Conservation (phyloP, 2,888 invertebrate genomes). For the Morinoia aosen region DNA sequence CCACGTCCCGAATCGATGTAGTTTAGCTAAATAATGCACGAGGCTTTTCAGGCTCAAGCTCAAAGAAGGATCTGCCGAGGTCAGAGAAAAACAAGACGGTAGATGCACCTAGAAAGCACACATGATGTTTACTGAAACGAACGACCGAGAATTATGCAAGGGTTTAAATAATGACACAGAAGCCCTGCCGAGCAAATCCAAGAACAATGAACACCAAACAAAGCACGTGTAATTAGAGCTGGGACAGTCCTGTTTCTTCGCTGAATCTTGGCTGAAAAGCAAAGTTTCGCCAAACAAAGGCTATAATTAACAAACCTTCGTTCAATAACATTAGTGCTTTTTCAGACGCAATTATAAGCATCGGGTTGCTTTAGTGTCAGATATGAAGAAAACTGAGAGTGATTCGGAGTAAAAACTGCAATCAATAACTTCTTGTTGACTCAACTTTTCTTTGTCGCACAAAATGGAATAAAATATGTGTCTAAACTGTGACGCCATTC, state of each 20-base stretch:
- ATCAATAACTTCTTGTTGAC: no score
- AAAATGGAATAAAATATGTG: no score
- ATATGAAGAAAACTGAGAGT: background rate
- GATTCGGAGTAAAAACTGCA: no score
- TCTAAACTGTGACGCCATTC: no score
- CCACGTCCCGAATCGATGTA: background rate
- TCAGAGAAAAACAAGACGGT: background rate
- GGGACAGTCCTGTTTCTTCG: background rate
- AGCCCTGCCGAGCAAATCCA: background rate
- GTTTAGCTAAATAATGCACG: background rate
- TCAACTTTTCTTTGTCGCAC: no score
- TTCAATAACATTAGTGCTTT: background rate
- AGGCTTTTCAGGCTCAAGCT: background rate
- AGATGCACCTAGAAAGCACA: background rate
- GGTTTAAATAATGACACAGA: background rate
- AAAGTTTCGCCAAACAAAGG: background rate
- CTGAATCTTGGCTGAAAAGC: background rate
- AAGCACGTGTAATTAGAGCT: background rate
- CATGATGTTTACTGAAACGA: background rate
- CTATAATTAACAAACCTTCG: background rate
- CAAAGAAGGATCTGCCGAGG: background rate
- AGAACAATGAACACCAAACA: background rate
- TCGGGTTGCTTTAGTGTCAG: background rate
- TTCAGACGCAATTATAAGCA: no score
- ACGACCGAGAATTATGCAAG: background rate